Conservation (phyloP, 1,140 invertebrate species). For the Brachionus sp. region DNA sequence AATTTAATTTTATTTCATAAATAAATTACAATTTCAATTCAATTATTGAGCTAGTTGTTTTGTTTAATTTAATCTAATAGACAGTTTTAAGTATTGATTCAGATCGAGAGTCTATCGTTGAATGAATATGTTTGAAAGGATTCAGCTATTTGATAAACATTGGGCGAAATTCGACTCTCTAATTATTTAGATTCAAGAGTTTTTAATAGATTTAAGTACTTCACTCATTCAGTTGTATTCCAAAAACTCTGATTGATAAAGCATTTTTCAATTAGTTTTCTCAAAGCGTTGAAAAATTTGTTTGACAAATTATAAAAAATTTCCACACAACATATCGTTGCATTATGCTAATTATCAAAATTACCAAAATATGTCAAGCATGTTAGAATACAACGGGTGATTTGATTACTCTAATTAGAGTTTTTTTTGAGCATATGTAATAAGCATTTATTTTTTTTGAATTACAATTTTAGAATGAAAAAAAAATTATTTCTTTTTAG, state of each 20-base stretch:
- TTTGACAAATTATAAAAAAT: not conserved
- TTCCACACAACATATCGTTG: not conserved
- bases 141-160: not conserved
- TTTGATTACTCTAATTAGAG: not conserved
- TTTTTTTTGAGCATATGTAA: not conserved
- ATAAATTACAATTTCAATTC: constrained; percentile 9
- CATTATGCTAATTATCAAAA: not conserved
- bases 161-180: not conserved
- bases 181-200: not conserved
- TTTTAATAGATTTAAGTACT: not conserved
- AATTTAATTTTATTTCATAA: constrained; percentile 2
- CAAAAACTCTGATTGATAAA: not conserved
- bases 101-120: not conserved
- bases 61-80: constrained; percentile 18
- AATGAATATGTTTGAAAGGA: not conserved
- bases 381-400: not conserved
- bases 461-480: too few species aligned
- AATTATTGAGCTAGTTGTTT: not conserved
- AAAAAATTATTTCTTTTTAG: too few species aligned
- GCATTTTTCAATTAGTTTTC: not conserved
- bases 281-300: not conserved
- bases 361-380: not conserved
- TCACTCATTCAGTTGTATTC: not conserved
- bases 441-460: not conserved
- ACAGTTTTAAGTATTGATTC: not conserved